Base-by-base conservation (phyloP, 2,888 invertebrate species). In the Biston stratarius region DNA sequence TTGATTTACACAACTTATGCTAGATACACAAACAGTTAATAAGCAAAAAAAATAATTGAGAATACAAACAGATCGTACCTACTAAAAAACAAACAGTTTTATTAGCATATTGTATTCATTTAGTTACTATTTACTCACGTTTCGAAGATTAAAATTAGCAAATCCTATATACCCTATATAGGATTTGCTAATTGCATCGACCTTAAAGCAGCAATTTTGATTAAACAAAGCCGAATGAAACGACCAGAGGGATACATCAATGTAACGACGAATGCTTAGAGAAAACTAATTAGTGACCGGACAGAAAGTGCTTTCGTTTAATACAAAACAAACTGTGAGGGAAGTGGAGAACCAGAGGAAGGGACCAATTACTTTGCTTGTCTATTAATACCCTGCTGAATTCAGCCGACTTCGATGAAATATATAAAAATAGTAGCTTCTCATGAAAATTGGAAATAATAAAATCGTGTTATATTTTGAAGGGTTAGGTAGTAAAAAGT, bases 331-430 rank as follows among this genome's bases (percentile, higher is more conserved):
- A 83, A 80, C 79, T 77, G 67, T 77, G 73, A 75, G 82, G 77
- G 74, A 81, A 81, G 59, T 42, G 49, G 59, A 34, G 76, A 80
- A 83, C 78, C 84, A 74, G 79, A 87, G 84, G 85, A 86, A 80
- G 78, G 82, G 78, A 84, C 81, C 88, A 89, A 91, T 91, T 90
- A 91, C 90, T 90, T 89, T 56, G 63, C 56, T 36, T 38, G 49
- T 51, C 63, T 60, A 63, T 63, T 63, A 60, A 55, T 60, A 57
- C 33, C 49, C 59, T 51, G 40, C 60, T 34, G 56, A 45, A 67
- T 55, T 49, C 59, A 53, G 15, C 47, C 53, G 42, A 34, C 24
- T 62, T 61, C 48, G 52, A 67, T 62, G 48, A 60, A 33, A 49
- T n/a, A 55, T 44, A 56, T 52, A 34, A 52, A 42, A 44, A 44